A percentile compares a stretch with the other conserved stretches of the same genome.
phyloP scores from a whole-genome alignment of 1,140 invertebrate species.

The Listronotus bonariensis region DNA sequence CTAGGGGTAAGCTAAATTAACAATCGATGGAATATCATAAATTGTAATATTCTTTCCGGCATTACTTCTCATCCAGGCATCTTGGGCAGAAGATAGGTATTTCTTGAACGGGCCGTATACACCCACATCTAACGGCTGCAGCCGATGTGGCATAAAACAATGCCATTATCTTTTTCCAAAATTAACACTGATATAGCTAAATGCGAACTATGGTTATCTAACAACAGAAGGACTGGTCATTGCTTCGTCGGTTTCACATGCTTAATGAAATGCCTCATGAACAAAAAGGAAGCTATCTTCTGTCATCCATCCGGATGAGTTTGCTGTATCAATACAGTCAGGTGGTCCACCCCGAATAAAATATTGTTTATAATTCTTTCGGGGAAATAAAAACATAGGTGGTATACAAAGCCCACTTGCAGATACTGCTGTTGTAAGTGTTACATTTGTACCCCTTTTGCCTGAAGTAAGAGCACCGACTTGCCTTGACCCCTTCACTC shows the following conservation, averaged over 20 bases:
- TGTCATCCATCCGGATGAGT: slow-evolving; percentile 25
- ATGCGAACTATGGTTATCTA: slow-evolving; percentile 45
- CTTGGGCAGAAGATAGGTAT: slow-evolving; percentile 53
- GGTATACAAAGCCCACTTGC: slow-evolving; percentile 5
- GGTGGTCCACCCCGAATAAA: slow-evolving; percentile 30
- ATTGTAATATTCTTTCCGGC: slow-evolving; percentile 42
- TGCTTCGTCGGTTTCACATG: slow-evolving; percentile 42
- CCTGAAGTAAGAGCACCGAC: slow-evolving; percentile 7
- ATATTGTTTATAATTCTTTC: slow-evolving; percentile 18
- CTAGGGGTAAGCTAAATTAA: slow-evolving; percentile 52
- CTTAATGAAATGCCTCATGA: slow-evolving; percentile 51
- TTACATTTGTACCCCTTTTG: slow-evolving; percentile 12
- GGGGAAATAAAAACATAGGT: slow-evolving; percentile 26
- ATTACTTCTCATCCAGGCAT: slow-evolving; percentile 57
- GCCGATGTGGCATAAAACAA: slow-evolving; percentile 55
- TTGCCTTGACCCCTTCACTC: not conserved
- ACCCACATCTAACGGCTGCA: slow-evolving; percentile 55
- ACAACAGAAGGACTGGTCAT: slow-evolving; percentile 46
- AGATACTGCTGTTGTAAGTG: not conserved
- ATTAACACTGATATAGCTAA: slow-evolving; percentile 39
- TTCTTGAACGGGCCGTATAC: slow-evolving; percentile 51
- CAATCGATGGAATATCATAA: slow-evolving; percentile 51
- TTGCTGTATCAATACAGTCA: slow-evolving; percentile 17
- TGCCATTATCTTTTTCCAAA: slow-evolving; percentile 46
- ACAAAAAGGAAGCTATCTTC: slow-evolving; percentile 42